Base-by-base conservation (phyloP, 23 tunicate species). In the Diplosoma virens region DNA sequence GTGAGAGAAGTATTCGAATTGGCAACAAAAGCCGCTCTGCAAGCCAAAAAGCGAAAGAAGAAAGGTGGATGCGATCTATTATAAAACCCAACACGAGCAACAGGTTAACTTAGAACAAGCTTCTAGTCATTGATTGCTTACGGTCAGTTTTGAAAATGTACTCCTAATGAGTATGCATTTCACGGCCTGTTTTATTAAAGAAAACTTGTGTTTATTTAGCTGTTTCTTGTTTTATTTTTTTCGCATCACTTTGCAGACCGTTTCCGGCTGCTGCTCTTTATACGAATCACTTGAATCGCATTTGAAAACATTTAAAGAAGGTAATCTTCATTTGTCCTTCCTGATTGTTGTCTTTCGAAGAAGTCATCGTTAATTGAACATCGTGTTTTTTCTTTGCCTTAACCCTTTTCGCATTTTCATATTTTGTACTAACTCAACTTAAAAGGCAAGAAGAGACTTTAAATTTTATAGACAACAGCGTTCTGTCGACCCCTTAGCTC, bases 1-100 rank as follows among this genome's bases (percentile, higher is more conserved):
- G 99, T 95, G 7, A 84, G 99, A 9, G 84, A 76, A 25, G 99
- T 95, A n/a, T 95, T 95, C 50, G 99, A 95, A 71, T 72, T 85
- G 1, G 97, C 97, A 1, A 92, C 97, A 33, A 83, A 92, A 59
- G 97, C 97, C 2, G 97, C 97, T 4, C 79, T 92, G 30, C 97
- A 92, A 70, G 71, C 87, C 37, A 92, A 80, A 52, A 85, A 85
- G 59, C 83, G 85, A 37, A 92, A 92, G 97, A 92, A 92, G 67
- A 85, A 81, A 75, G 52, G 87, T 25, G 87, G 87, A 14, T 92
- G 97, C 67, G 97, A 92, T 35, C 63, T 92, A 26, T 75, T 92
- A 64, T 92, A 92, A 79, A 72, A 56, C 16, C 52, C 16, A 9
- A 9, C 52, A 45, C 16, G 14, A 11, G 14, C 52, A 45, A 45